These are phyloP conservation scores for Thomomys bottae DNA, from an alignment of 2,113 vertebrate genomes.

Conservation along the genomic window DNA sequence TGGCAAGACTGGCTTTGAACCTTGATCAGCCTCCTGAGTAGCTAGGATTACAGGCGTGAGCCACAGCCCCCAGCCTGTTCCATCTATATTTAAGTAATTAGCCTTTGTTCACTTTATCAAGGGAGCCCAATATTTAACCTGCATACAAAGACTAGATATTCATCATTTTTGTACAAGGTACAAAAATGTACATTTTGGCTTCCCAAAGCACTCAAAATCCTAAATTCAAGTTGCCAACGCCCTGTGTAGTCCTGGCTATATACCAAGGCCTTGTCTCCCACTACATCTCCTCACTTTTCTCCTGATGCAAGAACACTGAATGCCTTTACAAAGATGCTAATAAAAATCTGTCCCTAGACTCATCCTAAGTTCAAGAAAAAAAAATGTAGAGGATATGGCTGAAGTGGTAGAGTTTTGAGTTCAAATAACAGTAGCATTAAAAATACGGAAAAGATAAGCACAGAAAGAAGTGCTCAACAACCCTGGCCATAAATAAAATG, in stretches of 20 bases:
- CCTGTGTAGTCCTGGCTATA: too few relatives aligned
- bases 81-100: background rate
- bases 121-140: background rate
- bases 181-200: too few relatives aligned
- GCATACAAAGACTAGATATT: background rate
- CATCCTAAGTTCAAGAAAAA: background rate
- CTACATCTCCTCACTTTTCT: background rate
- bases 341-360: background rate
- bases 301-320: background rate
- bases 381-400: background rate
- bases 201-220: background rate
- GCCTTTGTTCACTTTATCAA: background rate
- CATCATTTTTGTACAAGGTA: background rate
- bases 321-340: slow-evolving; percentile 6
- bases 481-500: too few relatives aligned
- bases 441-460: too few relatives aligned
- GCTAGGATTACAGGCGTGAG: too few relatives aligned
- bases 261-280: background rate
- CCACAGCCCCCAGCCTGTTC: too few relatives aligned
- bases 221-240: background rate
- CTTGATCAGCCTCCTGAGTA: too few relatives aligned
- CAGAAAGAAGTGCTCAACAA: too few relatives aligned
- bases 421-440: too few relatives aligned
- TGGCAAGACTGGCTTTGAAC: too few relatives aligned
- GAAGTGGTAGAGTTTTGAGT: too few relatives aligned